Evolutionary conservation across 2,113 vertebrate genomes (phyloP), one percentile per base, ranked within the genome.

Genomic region (Redunca redunca): DNA sequence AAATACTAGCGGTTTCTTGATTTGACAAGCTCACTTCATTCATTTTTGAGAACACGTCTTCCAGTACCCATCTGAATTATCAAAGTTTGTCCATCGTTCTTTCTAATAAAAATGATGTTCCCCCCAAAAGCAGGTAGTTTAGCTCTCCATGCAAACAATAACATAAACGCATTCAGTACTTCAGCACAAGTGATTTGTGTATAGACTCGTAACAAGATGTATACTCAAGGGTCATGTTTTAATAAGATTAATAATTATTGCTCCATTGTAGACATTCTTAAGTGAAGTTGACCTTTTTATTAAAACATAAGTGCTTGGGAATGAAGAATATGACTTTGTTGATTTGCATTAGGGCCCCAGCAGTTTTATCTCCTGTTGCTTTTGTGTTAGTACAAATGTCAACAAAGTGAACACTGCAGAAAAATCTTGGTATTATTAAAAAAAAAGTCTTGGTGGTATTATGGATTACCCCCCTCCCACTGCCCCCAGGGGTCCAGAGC

Each of bases 21-120:
- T 53, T 4, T 88, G 48, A 77, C 62, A 88, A 36, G 13, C 40
- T 90, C 9, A 78, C n/a, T 71, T 94, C 50, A 80, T 71, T 94
- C 40, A 71, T 96, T 92, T 97, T 94, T 25, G 26, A 92, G 89
- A 97, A 94, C 82, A 92, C n/a, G 8, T 82, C 67, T 92, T 71
- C 78, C 53, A 86, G 58, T 83, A 57, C 12, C 14, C 23, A 2
- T 92, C 52, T 46, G 62, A 88, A 90, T 87, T 96, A 87, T 52
- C 48, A 58, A 43, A 83, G 17, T 90, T 89, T 89, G 10, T 87
- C 55, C 53, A 3, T 92, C 1, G 4, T 80, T 97, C 55, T 93
- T 92, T 92, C 14, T 93, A 81, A 86, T 53, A 91, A 91, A 96
- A 92, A 96, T 60, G 23, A 64, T 67, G 19, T 95, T 60, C 26